A percentile compares a stretch with the other conserved stretches of the same genome.
These are phyloP conservation scores for Drosophila acutilabella DNA, from an alignment of 2,888 invertebrate genomes.

Conservation along the genomic window DNA sequence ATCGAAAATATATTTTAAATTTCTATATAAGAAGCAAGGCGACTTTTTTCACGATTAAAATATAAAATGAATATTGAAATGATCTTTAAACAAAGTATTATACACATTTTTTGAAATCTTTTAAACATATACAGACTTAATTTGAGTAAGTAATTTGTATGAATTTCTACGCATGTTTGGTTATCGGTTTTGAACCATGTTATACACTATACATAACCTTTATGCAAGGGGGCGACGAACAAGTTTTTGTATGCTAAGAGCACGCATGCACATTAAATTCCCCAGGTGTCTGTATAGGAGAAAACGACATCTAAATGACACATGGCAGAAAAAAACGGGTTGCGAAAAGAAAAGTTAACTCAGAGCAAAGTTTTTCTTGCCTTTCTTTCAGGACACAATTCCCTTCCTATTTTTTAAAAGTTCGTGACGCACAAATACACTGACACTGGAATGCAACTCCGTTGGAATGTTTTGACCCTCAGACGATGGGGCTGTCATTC, in stretches of 20 bases:
- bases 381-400: not conserved
- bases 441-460: conserved; percentile 53
- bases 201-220: not conserved
- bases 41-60: no score
- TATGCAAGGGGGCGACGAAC: not conserved
- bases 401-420: conserved; percentile 33
- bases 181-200: not conserved
- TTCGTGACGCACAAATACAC: conserved; percentile 33
- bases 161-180: not conserved
- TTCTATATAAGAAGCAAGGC: no score
- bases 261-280: conserved; percentile 72
- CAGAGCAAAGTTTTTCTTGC: conserved; percentile 33
- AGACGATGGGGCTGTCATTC: conserved; percentile 35
- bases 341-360: conserved; percentile 56
- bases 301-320: conserved; percentile 60
- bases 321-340: conserved; percentile 71
- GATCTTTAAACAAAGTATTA: not conserved
- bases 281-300: conserved; percentile 66
- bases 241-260: conserved; percentile 56
- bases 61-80: no score
- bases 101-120: not conserved
- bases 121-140: no score
- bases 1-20: no score
- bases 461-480: not conserved
- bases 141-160: no score